phyloP scores from a whole-genome alignment of 2,888 invertebrate species.

The Platycheirus albimanus region DNA sequence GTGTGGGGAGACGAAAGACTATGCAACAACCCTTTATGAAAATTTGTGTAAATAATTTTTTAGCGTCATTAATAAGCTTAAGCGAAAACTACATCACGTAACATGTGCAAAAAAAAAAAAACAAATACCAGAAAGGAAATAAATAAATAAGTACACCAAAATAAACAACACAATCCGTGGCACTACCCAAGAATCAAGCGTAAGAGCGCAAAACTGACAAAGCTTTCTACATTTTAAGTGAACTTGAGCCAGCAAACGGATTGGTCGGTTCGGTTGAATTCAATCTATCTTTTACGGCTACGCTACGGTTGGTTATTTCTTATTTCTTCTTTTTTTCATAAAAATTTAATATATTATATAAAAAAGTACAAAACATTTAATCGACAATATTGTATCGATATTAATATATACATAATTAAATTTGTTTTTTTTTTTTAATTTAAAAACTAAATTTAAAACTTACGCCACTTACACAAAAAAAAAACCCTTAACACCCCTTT shows the following conservation, averaged over 20 bases:
- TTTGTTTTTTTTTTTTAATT: background rate
- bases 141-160: constrained; percentile 61
- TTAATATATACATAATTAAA: no score
- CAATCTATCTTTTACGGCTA: constrained; percentile 9
- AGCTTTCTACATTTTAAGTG: constrained; percentile 70
- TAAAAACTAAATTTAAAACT: background rate
- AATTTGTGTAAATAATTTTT: constrained; percentile 62
- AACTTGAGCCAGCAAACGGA: constrained; percentile 70
- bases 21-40: constrained; percentile 54
- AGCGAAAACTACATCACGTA: constrained; percentile 65
- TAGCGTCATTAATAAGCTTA: constrained; percentile 75
- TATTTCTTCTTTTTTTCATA: background rate
- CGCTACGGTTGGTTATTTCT: constrained; percentile 4
- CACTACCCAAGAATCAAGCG: constrained; percentile 54
- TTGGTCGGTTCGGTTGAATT: constrained; percentile 33
- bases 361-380: background rate
- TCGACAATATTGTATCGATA: no score
- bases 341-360: background rate
- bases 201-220: constrained; percentile 46
- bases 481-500: no score
- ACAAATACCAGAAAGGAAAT: constrained; percentile 42
- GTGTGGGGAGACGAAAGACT: background rate
- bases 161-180: constrained; percentile 60
- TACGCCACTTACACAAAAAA: background rate
- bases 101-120: constrained; percentile 48